phyloP scores from a whole-genome alignment of 1,140 invertebrate species.

The Aphelinus atriplicis region DNA sequence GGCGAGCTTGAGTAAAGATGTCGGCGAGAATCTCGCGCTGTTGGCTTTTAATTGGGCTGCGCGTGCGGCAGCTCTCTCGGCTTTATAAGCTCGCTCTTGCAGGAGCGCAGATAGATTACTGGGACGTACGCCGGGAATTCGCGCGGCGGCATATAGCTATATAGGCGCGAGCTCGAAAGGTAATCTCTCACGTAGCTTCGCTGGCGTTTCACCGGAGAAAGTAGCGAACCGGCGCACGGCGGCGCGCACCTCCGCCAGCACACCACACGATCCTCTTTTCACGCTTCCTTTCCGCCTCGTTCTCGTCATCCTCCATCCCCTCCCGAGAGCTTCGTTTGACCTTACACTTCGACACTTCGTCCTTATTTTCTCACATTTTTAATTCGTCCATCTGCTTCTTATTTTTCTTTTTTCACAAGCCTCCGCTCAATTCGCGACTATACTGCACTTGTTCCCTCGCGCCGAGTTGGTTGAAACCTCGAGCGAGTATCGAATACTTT shows the following conservation, averaged over 20 bases:
- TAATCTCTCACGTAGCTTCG: slow-evolving; percentile 58
- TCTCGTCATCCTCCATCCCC: background rate
- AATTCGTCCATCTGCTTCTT: too few relatives aligned
- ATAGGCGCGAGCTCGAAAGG: slow-evolving; percentile 45
- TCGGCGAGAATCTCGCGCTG: background rate
- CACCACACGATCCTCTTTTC: too few relatives aligned
- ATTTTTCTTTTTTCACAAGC: too few relatives aligned
- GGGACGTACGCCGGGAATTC: slow-evolving; percentile 39
- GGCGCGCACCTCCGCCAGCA: too few relatives aligned
- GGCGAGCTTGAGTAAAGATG: background rate
- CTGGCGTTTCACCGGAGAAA: slow-evolving; percentile 64
- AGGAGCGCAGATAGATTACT: slow-evolving; percentile 32
- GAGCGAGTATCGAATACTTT: too few relatives aligned
- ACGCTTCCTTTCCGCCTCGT: background rate
- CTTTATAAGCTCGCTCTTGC: background rate
- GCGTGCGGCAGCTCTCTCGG: too few relatives aligned
- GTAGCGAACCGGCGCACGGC: slow-evolving; percentile 50
- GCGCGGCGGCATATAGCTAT: background rate
- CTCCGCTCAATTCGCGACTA: too few relatives aligned
- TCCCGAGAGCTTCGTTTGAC: background rate
- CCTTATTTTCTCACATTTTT: too few relatives aligned
- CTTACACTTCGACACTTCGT: background rate
- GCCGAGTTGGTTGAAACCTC: too few relatives aligned
- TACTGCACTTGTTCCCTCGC: too few relatives aligned
- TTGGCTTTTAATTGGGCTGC: slow-evolving; percentile 38